A percentile compares a stretch with the other conserved stretches of the same genome.
phyloP scores from a whole-genome alignment of 2,113 vertebrate species.

The Plotosus lineatus region DNA sequence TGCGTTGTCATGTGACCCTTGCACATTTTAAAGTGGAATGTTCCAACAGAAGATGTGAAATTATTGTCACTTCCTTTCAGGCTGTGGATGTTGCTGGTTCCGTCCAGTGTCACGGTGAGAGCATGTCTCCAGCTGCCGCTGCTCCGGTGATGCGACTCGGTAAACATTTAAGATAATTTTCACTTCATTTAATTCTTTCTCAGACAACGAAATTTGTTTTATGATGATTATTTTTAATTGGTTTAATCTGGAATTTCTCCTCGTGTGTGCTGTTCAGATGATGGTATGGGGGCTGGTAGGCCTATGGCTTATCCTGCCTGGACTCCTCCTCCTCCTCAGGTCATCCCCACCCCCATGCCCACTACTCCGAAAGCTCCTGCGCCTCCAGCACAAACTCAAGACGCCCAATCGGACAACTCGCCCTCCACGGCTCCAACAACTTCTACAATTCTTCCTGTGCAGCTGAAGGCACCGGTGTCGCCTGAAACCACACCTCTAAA shows the following conservation, averaged over 20 bases:
- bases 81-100: constrained; percentile 51
- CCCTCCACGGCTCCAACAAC: constrained; percentile 47
- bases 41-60: too few relatives aligned
- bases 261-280: constrained; percentile 72
- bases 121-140: constrained; percentile 72
- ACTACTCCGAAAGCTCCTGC: constrained; percentile 44
- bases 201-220: neutral
- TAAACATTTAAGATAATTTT: too few relatives aligned
- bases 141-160: constrained; percentile 77
- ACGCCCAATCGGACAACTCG: constrained; percentile 57
- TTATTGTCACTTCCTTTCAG: too few relatives aligned
- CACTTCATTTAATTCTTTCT: too few relatives aligned
- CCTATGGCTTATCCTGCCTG: constrained; percentile 68
- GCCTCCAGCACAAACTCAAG: constrained; percentile 43
- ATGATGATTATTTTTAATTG: neutral
- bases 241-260: neutral
- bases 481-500: constrained; percentile 64
- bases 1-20: too few relatives aligned
- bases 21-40: too few relatives aligned
- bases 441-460: constrained; percentile 18
- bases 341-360: constrained; percentile 36
- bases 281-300: constrained; percentile 71
- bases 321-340: constrained; percentile 55
- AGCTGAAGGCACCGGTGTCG: constrained; percentile 63
- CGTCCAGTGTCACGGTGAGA: constrained; percentile 89